phyloP scores from a whole-genome alignment of 2,888 invertebrate species.

The Spilosoma lubricipeda region DNA sequence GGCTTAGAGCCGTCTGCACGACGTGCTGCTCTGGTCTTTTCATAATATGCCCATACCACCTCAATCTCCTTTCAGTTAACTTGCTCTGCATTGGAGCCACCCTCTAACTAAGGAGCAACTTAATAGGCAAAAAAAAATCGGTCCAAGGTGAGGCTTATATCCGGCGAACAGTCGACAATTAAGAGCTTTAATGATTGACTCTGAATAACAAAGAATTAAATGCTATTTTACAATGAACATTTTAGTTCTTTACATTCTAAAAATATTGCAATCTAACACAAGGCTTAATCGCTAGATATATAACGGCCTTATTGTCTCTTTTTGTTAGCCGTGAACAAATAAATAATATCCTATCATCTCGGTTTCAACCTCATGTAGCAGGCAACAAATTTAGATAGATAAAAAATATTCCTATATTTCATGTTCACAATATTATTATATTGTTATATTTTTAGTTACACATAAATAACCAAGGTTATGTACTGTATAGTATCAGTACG shows the following conservation, averaged over 20 bases:
- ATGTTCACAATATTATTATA: not conserved
- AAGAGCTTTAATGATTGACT: too few relatives aligned
- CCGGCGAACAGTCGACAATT: too few relatives aligned
- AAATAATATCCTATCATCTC: not conserved
- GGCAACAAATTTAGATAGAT: not conserved
- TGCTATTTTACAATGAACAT: not conserved
- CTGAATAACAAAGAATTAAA: too few relatives aligned
- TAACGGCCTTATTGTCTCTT: not conserved
- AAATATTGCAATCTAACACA: not conserved
- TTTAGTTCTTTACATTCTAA: not conserved
- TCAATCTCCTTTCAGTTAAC: too few relatives aligned
- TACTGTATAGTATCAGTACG: conserved; percentile 21
- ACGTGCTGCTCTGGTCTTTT: too few relatives aligned
- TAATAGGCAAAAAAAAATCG: too few relatives aligned
- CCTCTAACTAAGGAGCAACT: too few relatives aligned
- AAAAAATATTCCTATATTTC: not conserved
- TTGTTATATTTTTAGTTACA: not conserved
- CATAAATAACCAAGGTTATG: conserved; percentile 24
- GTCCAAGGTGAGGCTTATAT: too few relatives aligned
- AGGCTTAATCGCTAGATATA: not conserved
- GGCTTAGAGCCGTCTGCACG: too few relatives aligned
- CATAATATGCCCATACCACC: too few relatives aligned
- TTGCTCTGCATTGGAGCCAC: too few relatives aligned
- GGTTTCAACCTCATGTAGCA: not conserved
- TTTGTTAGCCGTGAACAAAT: not conserved